These are phyloP conservation scores for Gnatocerus cornutus DNA, from an alignment of 2,888 invertebrate genomes.

Conservation along the genomic window DNA sequence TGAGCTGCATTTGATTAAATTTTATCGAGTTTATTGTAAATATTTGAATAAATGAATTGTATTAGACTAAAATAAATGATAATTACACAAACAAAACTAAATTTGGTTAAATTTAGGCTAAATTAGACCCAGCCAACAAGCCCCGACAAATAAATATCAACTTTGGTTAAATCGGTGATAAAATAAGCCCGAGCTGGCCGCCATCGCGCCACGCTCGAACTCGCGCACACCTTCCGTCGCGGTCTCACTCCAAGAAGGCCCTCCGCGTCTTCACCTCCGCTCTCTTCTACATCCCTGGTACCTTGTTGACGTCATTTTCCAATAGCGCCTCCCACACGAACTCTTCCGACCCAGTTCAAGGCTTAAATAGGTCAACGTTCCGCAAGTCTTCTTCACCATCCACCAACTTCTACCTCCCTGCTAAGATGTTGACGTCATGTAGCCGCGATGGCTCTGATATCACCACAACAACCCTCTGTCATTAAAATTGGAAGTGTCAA, in stretches of 20 bases:
- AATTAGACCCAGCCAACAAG: too few species aligned
- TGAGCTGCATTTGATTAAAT: too few species aligned
- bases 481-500: conserved; percentile 32
- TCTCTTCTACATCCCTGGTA: conserved; percentile 41
- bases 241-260: not conserved
- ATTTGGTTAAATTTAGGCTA: too few species aligned
- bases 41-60: too few species aligned
- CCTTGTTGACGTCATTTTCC: conserved; percentile 54
- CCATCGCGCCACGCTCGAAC: too few species aligned
- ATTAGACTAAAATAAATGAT: too few species aligned
- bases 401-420: conserved; percentile 31
- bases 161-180: too few species aligned
- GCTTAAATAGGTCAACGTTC: conserved; percentile 16
- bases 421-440: conserved; percentile 48
- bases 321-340: conserved; percentile 43
- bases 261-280: not conserved
- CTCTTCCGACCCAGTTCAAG: conserved; percentile 22
- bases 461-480: conserved; percentile 1
- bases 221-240: too few species aligned
- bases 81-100: too few species aligned
- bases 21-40: too few species aligned
- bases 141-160: too few species aligned
- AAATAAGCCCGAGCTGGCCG: too few species aligned
- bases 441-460: conserved; percentile 13
- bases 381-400: not conserved